phyloP scores from a whole-genome alignment of 2,113 vertebrate genomes.

The Trichechus manatus region DNA sequence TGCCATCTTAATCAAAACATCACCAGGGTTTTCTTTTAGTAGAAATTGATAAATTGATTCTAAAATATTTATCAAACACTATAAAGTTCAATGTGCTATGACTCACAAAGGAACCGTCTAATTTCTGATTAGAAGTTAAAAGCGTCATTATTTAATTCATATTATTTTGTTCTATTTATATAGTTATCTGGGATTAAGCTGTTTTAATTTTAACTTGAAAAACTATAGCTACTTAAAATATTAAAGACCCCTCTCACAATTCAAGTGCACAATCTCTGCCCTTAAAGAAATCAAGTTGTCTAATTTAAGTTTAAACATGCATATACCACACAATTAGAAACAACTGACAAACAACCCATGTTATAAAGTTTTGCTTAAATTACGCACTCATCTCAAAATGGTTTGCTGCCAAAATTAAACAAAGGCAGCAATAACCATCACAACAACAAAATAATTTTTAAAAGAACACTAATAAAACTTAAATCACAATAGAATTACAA shows the following conservation, averaged over 20 bases:
- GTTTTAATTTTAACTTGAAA: conserved; percentile 40
- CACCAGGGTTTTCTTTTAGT: neutral
- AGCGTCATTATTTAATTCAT: neutral
- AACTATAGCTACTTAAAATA: conserved; percentile 14
- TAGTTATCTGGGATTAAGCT: neutral
- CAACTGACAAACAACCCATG: neutral
- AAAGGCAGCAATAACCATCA: conserved; percentile 17
- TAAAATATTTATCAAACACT: conserved; percentile 23
- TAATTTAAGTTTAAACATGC: neutral
- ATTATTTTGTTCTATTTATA: conserved; percentile 31
- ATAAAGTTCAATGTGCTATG: conserved; percentile 10
- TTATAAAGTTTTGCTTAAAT: neutral
- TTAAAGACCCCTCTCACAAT: conserved; percentile 40
- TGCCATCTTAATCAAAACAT: conserved; percentile 9
- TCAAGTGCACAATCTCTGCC: neutral
- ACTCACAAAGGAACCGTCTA: neutral
- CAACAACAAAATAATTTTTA: conserved; percentile 13
- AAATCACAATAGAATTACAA: conserved; percentile 13
- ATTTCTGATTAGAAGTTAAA: conserved; percentile 34
- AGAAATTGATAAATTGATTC: neutral
- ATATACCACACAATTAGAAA: neutral
- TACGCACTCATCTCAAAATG: neutral
- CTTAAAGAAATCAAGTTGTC: conserved; percentile 25
- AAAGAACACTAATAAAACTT: conserved; percentile 22
- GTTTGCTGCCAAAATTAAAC: conserved; percentile 35